Conservation (phyloP, 2,113 vertebrate genomes). For the Nycticebus coucang region DNA sequence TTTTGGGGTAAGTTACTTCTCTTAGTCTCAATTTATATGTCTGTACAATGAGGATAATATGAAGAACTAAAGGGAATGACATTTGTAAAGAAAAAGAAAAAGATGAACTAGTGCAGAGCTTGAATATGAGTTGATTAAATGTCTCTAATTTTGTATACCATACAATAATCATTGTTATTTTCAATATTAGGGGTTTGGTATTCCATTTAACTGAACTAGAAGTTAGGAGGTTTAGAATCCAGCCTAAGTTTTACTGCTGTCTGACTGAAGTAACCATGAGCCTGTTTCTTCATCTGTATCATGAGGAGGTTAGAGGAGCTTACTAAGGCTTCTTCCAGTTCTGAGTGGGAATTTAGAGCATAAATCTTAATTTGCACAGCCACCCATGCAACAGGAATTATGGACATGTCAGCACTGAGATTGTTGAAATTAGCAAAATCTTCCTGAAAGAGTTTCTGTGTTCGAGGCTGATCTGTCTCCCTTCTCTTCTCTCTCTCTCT, state of each 20-base stretch:
- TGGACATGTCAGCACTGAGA: not conserved
- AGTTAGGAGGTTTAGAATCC: not conserved
- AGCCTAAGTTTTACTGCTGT: not conserved
- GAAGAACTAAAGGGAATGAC: not conserved
- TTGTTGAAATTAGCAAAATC: not conserved
- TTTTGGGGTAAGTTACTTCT: not conserved
- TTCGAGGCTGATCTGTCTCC: not conserved
- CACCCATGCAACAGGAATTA: not conserved
- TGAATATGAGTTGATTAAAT: not conserved
- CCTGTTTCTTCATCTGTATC: not conserved
- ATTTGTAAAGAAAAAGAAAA: conserved; percentile 35
- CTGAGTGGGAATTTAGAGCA: not conserved
- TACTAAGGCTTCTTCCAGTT: not conserved
- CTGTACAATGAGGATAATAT: not conserved
- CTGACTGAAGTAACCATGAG: not conserved
- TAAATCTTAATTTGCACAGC: not conserved
- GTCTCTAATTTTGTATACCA: not conserved
- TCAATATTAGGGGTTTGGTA: not conserved
- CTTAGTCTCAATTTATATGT: not conserved
- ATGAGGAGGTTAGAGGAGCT: not conserved
- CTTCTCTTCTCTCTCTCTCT: not conserved
- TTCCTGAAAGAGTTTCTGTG: not conserved
- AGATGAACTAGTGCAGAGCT: not conserved
- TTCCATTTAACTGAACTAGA: not conserved
- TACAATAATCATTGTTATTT: not conserved